These are phyloP conservation scores for Heliconius cydno DNA, from an alignment of 2,888 invertebrate species.

Conservation along the genomic window DNA sequence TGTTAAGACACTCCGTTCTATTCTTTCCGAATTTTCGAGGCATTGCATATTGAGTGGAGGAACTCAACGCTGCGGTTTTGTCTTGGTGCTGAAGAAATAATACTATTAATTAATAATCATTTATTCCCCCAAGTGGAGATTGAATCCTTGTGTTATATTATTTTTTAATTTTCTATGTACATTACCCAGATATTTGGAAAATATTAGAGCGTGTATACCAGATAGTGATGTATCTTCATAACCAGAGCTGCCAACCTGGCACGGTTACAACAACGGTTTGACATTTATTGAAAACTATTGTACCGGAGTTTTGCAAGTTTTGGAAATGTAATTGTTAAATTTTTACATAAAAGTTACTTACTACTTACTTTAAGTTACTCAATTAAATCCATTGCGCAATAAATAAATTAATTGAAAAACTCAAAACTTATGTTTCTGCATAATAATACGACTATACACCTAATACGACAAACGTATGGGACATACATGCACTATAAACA, in stretches of 20 bases:
- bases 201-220: constrained; percentile 42
- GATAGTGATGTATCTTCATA: constrained; percentile 43
- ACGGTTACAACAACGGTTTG: constrained; percentile 42
- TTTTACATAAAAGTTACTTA: too few relatives aligned
- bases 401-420: too few relatives aligned
- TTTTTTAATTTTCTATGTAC: constrained; percentile 25
- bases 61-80: too few relatives aligned
- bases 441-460: neutral
- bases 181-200: constrained; percentile 40
- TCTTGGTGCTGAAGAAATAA: too few relatives aligned
- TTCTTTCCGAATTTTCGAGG: too few relatives aligned
- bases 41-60: too few relatives aligned
- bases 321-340: neutral
- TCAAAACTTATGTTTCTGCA: neutral
- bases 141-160: too few relatives aligned
- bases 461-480: constrained; percentile 12
- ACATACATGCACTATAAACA: constrained; percentile 19
- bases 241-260: constrained; percentile 44
- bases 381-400: too few relatives aligned
- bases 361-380: too few relatives aligned
- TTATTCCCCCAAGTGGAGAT: too few relatives aligned
- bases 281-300: constrained; percentile 42
- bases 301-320: neutral
- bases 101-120: too few relatives aligned
- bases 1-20: too few relatives aligned